These are phyloP conservation scores for Drepana arcuata DNA, from an alignment of 1,140 invertebrate species.

Conservation along the genomic window DNA sequence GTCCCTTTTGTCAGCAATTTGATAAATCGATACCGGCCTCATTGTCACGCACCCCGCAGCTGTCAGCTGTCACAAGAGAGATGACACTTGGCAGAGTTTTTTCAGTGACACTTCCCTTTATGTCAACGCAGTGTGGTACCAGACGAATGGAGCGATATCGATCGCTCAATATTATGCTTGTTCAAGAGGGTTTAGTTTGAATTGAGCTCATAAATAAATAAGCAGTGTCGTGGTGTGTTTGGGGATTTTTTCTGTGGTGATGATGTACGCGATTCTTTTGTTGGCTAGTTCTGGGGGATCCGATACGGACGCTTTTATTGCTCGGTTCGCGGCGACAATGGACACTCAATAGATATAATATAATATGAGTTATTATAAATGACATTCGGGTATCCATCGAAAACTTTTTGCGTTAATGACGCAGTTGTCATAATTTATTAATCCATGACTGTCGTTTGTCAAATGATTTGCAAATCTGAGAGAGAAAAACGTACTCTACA, in stretches of 20 bases:
- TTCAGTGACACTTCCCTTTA: constrained; percentile 53
- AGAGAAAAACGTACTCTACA: no score
- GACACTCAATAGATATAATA: no score
- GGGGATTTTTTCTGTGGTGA: constrained; percentile 42
- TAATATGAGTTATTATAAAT: no score
- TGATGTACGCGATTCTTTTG: constrained; percentile 51
- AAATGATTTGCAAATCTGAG: no score
- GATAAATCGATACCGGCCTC: constrained; percentile 51
- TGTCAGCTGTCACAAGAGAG: constrained; percentile 58
- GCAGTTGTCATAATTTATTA: no score
- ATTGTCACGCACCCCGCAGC: constrained; percentile 56
- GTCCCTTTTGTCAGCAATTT: no score
- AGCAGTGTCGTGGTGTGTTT: constrained; percentile 59
- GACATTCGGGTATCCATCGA: no score
- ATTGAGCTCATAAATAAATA: constrained; percentile 68
- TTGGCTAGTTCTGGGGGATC: constrained; percentile 36
- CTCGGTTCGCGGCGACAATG: constrained; percentile 12
- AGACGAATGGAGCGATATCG: constrained; percentile 59
- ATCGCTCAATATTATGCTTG: constrained; percentile 53
- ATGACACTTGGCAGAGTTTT: constrained; percentile 60
- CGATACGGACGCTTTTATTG: constrained; percentile 35
- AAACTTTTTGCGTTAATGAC: no score
- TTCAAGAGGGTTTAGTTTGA: constrained; percentile 49
- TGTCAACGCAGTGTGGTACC: constrained; percentile 41
- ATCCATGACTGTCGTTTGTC: no score